phyloP scores from a whole-genome alignment of 2,888 invertebrate genomes.

The Nymphalis c-album region DNA sequence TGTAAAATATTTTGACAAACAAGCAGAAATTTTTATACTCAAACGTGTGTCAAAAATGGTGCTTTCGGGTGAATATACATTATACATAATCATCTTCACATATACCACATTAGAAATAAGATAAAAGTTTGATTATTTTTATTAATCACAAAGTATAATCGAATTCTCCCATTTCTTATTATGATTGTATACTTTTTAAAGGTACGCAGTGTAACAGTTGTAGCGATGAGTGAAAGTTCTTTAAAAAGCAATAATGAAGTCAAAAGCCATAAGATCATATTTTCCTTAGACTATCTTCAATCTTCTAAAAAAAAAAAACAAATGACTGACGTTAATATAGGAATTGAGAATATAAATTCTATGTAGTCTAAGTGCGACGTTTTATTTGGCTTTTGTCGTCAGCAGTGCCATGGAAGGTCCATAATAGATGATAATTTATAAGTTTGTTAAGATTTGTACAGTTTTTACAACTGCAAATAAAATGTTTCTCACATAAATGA shows the following conservation, averaged over 20 bases:
- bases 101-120: conserved; percentile 62
- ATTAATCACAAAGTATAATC: conserved; percentile 30
- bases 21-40: conserved; percentile 18
- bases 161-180: conserved; percentile 31
- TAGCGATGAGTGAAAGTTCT: conserved; percentile 30
- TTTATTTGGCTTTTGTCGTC: conserved; percentile 47
- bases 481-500: conserved; percentile 72
- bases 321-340: conserved; percentile 58
- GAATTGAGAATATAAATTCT: conserved; percentile 40
- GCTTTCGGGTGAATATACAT: conserved; percentile 69
- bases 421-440: conserved; percentile 78
- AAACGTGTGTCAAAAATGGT: conserved; percentile 74
- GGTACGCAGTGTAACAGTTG: conserved; percentile 27
- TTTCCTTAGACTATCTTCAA: conserved; percentile 29
- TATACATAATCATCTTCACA: conserved; percentile 61
- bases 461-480: conserved; percentile 82
- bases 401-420: conserved; percentile 80
- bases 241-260: conserved; percentile 40
- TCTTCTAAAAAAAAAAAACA: conserved; percentile 30
- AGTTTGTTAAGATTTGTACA: conserved; percentile 83
- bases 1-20: conserved; percentile 24
- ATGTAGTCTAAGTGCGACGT: conserved; percentile 39
- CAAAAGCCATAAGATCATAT: conserved; percentile 39
- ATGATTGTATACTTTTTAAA: conserved; percentile 34
- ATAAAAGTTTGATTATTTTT: conserved; percentile 43